Conservation (phyloP, 2,888 invertebrate species). For the Anoplius nigerrimus region DNA sequence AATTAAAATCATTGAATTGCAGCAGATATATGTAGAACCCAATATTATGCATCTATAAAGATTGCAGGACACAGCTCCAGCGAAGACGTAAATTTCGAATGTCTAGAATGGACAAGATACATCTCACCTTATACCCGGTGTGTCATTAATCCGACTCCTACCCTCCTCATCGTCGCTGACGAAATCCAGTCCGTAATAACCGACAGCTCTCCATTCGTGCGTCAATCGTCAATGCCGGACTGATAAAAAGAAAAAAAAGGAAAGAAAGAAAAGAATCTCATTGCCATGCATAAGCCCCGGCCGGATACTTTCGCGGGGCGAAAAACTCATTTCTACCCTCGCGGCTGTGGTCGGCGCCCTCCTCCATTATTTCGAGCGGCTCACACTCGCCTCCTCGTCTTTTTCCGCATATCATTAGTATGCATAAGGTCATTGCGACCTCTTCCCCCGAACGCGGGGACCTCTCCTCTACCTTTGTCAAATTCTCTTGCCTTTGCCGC, state of each 20-base stretch:
- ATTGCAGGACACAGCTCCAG: too few species aligned
- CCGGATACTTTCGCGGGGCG: constrained; percentile 17
- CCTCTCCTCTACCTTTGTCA: constrained; percentile 22
- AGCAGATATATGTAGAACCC: too few species aligned
- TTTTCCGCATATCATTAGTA: constrained; percentile 23
- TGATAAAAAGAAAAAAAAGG: background rate
- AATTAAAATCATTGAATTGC: too few species aligned
- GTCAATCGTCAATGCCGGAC: background rate
- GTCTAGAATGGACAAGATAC: too few species aligned
- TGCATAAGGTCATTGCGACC: constrained; percentile 32
- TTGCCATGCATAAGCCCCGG: constrained; percentile 35
- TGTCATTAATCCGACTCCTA: too few species aligned
- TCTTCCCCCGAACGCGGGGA: constrained; percentile 10
- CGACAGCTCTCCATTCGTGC: too few species aligned
- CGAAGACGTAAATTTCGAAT: too few species aligned
- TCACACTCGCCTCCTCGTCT: background rate
- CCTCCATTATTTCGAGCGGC: constrained; percentile 28
- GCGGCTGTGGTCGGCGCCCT: background rate
- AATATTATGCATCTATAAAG: too few species aligned
- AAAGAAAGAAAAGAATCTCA: constrained; percentile 27
- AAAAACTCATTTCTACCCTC: constrained; percentile 23
- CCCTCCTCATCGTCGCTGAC: too few species aligned
- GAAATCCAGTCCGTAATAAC: too few species aligned
- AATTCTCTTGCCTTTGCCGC: constrained; percentile 25
- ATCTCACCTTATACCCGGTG: too few species aligned